Base-by-base conservation (phyloP, 2,888 invertebrate species). In the Crepidodera aurea region DNA sequence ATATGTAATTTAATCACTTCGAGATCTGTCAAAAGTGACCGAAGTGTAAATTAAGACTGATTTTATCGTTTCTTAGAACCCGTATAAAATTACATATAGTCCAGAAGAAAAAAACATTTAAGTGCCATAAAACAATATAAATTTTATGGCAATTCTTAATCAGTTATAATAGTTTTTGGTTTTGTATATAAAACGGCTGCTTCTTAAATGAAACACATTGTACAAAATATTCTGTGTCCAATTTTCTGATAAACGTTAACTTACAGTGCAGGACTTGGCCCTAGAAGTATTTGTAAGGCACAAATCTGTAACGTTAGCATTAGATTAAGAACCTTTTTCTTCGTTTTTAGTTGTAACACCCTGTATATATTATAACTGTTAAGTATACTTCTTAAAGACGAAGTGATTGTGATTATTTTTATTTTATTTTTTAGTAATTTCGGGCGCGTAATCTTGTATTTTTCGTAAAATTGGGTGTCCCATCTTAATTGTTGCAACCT, bases 321-420 rank as follows among this genome's bases (percentile, higher is more conserved):
- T 57, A 57, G 57, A 39, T 53, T 50, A 50, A 50, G 50, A 32
- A 6, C 10, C 18, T 42, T 16, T 37, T 34, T 48, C 16, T 48
- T 39, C 48, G 13, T 27, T 60, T 65, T 59, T 56, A 64, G 58
- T 54, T 55, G 51, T 59, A 64, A 56, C 59, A 51, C 48, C 54
- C 53, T 64, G 56, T 57, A 60, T 57, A 65, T 40, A 48, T 37
- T n/a, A 25, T 48, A 57, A 48, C 34, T 55, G 44, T 48, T 57
- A 57, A 39, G 48, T 42, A 16, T 48, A 48, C 48, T 50, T 62
- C 51, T 16, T 55, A 34, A 60, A 39, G 29, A 44, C 55, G 44
- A 58, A 56, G 51, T 62, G 50, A 61, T 65, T 65, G 62, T 62
- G 65, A 65, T 65, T 57, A 57, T 50, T 57, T 57, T 50, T 48